Conservation (phyloP, 2,888 invertebrate genomes). For the Scaptodrosophila latifasciaeformis region DNA sequence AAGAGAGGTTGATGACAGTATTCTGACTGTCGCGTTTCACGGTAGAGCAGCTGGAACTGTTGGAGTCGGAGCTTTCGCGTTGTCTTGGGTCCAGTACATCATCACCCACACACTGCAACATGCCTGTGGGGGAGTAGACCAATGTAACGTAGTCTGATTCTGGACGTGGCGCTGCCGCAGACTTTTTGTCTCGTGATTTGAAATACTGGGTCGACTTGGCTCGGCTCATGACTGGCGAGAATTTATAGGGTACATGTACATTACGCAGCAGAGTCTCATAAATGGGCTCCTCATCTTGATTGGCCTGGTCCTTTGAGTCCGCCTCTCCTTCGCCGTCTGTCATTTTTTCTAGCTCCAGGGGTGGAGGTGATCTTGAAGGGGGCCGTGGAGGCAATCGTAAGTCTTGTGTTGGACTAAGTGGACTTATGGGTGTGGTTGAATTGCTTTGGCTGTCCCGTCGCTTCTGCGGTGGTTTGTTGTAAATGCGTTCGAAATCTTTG, state of each 20-base stretch:
- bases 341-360: slow-evolving; percentile 53
- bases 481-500: slow-evolving; percentile 85
- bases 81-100: slow-evolving; percentile 46
- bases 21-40: slow-evolving; percentile 62
- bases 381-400: slow-evolving; percentile 70
- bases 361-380: slow-evolving; percentile 73
- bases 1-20: slow-evolving; percentile 52
- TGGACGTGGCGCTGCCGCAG: slow-evolving; percentile 55
- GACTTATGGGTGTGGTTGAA: slow-evolving; percentile 26
- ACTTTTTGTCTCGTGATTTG: slow-evolving; percentile 55
- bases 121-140: slow-evolving; percentile 69
- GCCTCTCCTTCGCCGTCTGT: background rate
- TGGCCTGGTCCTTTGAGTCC: slow-evolving; percentile 4
- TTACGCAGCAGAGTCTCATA: slow-evolving; percentile 74
- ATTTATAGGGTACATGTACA: slow-evolving; percentile 75
- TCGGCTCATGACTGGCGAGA: slow-evolving; percentile 72
- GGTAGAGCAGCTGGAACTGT: slow-evolving; percentile 38
- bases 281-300: slow-evolving; percentile 67
- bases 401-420: slow-evolving; percentile 39
- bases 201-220: slow-evolving; percentile 70
- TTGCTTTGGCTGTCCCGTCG: slow-evolving; percentile 68
- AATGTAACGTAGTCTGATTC: slow-evolving; percentile 75
- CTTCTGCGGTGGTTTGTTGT: slow-evolving; percentile 84
- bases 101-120: slow-evolving; percentile 68
- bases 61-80: slow-evolving; percentile 45